A percentile compares a stretch with the other conserved stretches of the same genome.
Evolutionary conservation across 2,888 invertebrate genomes (phyloP).

Genomic region (Cantharis nigra): DNA sequence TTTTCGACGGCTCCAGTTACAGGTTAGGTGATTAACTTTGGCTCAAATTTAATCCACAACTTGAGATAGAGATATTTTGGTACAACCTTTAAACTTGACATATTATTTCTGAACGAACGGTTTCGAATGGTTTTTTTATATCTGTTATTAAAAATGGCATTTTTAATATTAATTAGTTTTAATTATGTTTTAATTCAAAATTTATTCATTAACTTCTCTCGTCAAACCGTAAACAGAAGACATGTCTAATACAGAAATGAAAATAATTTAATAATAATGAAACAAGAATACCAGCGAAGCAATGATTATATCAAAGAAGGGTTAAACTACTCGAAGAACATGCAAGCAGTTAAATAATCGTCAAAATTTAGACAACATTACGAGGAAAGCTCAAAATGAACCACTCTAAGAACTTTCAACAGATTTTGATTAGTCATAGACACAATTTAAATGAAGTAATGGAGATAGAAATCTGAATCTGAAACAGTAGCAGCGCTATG

Average conservation of each 20-base stretch:
- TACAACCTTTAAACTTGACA: neutral
- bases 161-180: neutral
- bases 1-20: slow-evolving; percentile 34
- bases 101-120: neutral
- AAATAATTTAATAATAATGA: slow-evolving; percentile 60
- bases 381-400: slow-evolving; percentile 34
- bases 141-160: neutral
- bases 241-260: slow-evolving; percentile 58
- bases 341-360: slow-evolving; percentile 30
- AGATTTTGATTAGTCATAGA: slow-evolving; percentile 58
- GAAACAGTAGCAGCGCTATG: slow-evolving; percentile 53
- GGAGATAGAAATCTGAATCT: slow-evolving; percentile 57
- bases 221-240: slow-evolving; percentile 23
- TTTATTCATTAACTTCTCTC: slow-evolving; percentile 20
- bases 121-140: neutral
- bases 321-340: slow-evolving; percentile 51
- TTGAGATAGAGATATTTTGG: neutral
- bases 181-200: slow-evolving; percentile 2
- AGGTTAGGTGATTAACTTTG: slow-evolving; percentile 32
- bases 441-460: slow-evolving; percentile 57
- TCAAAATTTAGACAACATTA: neutral
- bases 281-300: slow-evolving; percentile 55
- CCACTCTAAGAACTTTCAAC: slow-evolving; percentile 50
- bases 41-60: slow-evolving; percentile 32
- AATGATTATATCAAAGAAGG: slow-evolving; percentile 59